phyloP scores from a whole-genome alignment of 2,113 vertebrate genomes.

The Hystrix cristata region DNA sequence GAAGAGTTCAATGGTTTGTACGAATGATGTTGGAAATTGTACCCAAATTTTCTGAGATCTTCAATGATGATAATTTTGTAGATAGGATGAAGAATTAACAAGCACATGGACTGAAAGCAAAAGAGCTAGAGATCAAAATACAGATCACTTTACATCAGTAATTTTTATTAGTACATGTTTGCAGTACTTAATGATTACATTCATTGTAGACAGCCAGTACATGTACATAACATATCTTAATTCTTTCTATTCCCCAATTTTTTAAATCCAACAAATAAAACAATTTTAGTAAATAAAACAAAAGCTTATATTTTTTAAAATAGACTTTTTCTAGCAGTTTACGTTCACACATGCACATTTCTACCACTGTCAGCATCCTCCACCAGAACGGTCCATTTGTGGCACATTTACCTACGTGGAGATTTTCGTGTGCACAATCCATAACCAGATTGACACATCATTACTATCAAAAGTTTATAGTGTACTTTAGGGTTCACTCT shows the following conservation, averaged over 20 bases:
- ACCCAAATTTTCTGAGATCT: not conserved
- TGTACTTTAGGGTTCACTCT: not conserved
- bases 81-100: not conserved
- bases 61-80: not conserved
- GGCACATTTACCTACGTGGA: not conserved
- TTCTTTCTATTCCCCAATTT: not conserved
- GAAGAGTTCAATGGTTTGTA: not conserved
- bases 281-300: slow-evolving; percentile 33
- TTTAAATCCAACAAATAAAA: not conserved
- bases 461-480: not conserved
- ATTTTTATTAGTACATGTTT: not conserved
- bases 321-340: not conserved
- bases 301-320: not conserved
- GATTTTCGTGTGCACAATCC: not conserved
- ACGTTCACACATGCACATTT: not conserved
- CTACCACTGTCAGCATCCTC: not conserved
- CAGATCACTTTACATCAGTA: not conserved
- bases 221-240: not conserved
- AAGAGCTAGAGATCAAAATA: not conserved
- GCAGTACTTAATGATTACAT: not conserved
- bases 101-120: not conserved
- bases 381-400: not conserved
- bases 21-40: not conserved
- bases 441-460: not conserved
- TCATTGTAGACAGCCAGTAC: not conserved